Conservation (phyloP, 2,888 invertebrate genomes). For the Geophilus truncorum region DNA sequence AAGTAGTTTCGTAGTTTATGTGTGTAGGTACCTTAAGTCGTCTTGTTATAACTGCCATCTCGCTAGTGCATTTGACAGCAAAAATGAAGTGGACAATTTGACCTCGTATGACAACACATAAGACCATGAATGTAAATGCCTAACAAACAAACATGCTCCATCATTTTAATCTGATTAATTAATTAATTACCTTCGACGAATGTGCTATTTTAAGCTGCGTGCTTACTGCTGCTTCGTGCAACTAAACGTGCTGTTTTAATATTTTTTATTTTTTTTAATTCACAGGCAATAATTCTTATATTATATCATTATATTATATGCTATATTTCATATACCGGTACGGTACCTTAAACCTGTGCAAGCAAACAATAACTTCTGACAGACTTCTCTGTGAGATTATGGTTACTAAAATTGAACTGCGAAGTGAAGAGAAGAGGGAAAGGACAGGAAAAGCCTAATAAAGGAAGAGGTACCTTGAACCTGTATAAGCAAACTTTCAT, state of each 20-base stretch:
- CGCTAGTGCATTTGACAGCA: background rate
- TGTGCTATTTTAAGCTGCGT: background rate
- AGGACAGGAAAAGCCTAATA: background rate
- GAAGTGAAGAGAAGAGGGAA: background rate
- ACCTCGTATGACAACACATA: conserved; percentile 20
- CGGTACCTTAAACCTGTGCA: background rate
- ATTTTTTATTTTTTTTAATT: no score
- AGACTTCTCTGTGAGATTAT: background rate
- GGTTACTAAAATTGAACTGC: background rate
- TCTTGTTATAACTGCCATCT: background rate
- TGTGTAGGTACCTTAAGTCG: conserved; percentile 14
- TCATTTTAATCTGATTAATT: background rate
- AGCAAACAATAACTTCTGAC: background rate
- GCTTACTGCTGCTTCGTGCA: background rate
- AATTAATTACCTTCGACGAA: background rate
- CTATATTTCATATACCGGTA: no score
- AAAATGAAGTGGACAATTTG: conserved; percentile 28
- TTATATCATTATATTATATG: no score
- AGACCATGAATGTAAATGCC: conserved; percentile 8
- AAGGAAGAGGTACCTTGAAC: background rate
- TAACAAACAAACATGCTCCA: background rate
- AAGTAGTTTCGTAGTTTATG: background rate
- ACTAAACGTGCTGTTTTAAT: background rate
- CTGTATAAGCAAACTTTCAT: background rate
- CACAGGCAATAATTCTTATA: no score